Conservation (phyloP, 1,140 invertebrate genomes). For the Vanessa atalanta region DNA sequence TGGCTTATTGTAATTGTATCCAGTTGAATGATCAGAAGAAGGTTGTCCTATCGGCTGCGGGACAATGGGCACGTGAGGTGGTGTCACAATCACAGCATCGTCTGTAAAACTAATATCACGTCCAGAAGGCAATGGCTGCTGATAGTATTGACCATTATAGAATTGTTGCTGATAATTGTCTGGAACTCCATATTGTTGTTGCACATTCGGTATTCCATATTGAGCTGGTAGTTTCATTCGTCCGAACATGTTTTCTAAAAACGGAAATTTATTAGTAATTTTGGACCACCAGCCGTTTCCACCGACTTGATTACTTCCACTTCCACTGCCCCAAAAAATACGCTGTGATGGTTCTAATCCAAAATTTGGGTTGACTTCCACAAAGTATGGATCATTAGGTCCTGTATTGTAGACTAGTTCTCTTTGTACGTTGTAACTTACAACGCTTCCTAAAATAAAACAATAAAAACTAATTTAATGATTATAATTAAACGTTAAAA, state of each 20-base stretch:
- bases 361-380: constrained; percentile 49
- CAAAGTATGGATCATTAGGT: constrained; percentile 57
- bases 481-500: too few species aligned
- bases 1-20: constrained; percentile 70
- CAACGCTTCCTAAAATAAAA: constrained; percentile 57
- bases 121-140: constrained; percentile 46
- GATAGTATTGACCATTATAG: constrained; percentile 41
- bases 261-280: constrained; percentile 73
- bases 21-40: constrained; percentile 44
- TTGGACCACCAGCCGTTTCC: constrained; percentile 67
- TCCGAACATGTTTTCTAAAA: constrained; percentile 68
- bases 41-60: constrained; percentile 37
- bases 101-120: constrained; percentile 71
- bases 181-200: constrained; percentile 51
- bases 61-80: constrained; percentile 61
- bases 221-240: constrained; percentile 60
- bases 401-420: constrained; percentile 60
- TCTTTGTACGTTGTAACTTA: constrained; percentile 61
- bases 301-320: constrained; percentile 72
- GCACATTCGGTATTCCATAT: constrained; percentile 45
- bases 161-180: constrained; percentile 41
- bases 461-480: too few species aligned
- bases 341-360: constrained; percentile 61
- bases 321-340: constrained; percentile 63
- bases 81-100: constrained; percentile 71